A percentile compares a stretch with the other conserved stretches of the same genome.
Evolutionary conservation across 2,797 vertebrate species (phyloP).

Genomic region (Diplodus sargus): DNA sequence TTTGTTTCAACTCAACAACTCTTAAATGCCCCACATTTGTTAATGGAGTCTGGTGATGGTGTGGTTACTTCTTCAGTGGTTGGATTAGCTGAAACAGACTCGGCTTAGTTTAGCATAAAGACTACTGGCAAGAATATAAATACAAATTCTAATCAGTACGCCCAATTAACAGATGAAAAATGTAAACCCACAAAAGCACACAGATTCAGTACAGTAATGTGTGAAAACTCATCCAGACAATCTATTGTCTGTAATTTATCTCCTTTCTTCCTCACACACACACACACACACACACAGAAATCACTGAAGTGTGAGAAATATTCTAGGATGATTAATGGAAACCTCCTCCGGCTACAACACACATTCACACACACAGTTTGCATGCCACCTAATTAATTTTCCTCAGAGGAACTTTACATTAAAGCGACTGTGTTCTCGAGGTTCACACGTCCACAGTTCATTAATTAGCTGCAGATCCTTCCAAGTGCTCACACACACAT

Average conservation of each 20-base stretch:
- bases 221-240: background rate
- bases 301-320: background rate
- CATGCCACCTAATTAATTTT: background rate
- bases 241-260: slow-evolving; percentile 7
- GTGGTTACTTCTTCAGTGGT: no score
- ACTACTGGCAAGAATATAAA: no score
- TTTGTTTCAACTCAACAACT: no score
- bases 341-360: background rate
- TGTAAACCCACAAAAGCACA: background rate
- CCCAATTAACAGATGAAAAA: background rate
- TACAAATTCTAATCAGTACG: no score
- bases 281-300: background rate
- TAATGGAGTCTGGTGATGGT: no score
- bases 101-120: no score
- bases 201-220: background rate
- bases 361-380: background rate
- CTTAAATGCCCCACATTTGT: no score
- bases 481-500: background rate
- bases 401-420: background rate
- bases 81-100: no score
- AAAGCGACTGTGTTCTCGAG: background rate
- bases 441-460: background rate
- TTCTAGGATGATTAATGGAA: slow-evolving; percentile 21
- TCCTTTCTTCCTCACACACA: background rate
- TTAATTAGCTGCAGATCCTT: background rate